A percentile compares a stretch with the other conserved stretches of the same genome.
These are phyloP conservation scores for Heliconius aoede DNA, from an alignment of 2,888 invertebrate species.

Conservation along the genomic window DNA sequence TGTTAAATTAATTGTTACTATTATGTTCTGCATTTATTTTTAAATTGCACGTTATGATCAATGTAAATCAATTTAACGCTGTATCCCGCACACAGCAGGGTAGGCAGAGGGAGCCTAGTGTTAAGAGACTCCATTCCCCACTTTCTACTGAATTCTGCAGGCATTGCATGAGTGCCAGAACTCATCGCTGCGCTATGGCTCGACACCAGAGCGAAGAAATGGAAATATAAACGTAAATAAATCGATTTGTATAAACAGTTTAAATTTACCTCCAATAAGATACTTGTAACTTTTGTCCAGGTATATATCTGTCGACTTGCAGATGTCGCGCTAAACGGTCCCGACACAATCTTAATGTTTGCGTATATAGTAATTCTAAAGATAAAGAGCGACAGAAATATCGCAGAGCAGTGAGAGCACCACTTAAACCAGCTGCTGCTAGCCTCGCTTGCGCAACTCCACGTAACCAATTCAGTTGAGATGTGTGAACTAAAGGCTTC, in stretches of 20 bases:
- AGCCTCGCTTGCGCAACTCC: constrained; percentile 96
- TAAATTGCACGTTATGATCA: no score
- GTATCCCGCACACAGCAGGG: no score
- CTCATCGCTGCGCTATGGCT: no score
- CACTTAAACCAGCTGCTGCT: constrained; percentile 90
- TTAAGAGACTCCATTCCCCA: no score
- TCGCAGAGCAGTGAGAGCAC: constrained; percentile 86
- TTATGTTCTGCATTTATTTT: background rate
- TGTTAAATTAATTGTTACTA: no score
- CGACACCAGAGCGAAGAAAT: no score
- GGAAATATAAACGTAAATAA: no score
- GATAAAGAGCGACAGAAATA: constrained; percentile 98
- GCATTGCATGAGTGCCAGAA: no score
- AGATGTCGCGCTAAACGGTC: constrained; percentile 95
- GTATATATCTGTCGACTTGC: constrained; percentile 94
- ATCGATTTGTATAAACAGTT: no score
- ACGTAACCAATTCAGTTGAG: constrained; percentile 97
- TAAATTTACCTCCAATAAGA: constrained; percentile 93
- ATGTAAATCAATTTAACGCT: no score
- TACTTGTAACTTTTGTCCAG: constrained; percentile 94
- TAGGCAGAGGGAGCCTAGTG: no score
- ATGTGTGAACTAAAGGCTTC: constrained; percentile 95
- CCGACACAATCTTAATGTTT: constrained; percentile 93
- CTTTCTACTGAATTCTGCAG: no score
- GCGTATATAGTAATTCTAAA: constrained; percentile 93